Evolutionary conservation across 1,140 invertebrate species (phyloP).

Genomic region (Coptotermes formosanus): DNA sequence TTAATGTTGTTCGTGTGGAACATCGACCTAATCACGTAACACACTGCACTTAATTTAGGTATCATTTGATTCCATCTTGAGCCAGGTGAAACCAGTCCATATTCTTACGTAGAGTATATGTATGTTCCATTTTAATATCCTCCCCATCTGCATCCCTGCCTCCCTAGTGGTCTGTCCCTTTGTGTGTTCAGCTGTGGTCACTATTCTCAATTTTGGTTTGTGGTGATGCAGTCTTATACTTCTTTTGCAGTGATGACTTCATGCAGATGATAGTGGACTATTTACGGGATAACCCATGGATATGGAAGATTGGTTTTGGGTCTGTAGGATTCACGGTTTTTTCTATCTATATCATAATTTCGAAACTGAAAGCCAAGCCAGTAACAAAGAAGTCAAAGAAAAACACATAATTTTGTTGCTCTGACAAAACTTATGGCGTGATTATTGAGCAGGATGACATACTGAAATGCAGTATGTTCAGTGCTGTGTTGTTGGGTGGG

Average conservation of each 20-base stretch:
- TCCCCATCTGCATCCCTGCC: background rate
- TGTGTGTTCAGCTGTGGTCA: background rate
- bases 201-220: background rate
- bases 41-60: too few species aligned
- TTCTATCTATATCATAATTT: constrained; percentile 21
- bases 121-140: background rate
- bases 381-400: constrained; percentile 25
- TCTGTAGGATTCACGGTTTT: constrained; percentile 1
- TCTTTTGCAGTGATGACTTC: constrained; percentile 58
- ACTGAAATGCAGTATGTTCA: too few species aligned
- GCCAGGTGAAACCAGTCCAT: background rate
- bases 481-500: too few species aligned
- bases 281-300: constrained; percentile 63
- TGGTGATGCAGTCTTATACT: background rate
- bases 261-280: constrained; percentile 62
- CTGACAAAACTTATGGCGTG: too few species aligned
- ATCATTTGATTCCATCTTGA: too few species aligned
- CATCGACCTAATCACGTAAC: too few species aligned
- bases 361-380: constrained; percentile 11
- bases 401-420: constrained; percentile 20
- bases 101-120: background rate
- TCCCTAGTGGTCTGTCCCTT: background rate
- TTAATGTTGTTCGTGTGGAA: too few species aligned
- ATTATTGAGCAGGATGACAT: too few species aligned
- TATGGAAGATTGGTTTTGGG: constrained; percentile 56